Evolutionary conservation across 1,140 invertebrate species (phyloP).

Genomic region (Cyclina sinensis): DNA sequence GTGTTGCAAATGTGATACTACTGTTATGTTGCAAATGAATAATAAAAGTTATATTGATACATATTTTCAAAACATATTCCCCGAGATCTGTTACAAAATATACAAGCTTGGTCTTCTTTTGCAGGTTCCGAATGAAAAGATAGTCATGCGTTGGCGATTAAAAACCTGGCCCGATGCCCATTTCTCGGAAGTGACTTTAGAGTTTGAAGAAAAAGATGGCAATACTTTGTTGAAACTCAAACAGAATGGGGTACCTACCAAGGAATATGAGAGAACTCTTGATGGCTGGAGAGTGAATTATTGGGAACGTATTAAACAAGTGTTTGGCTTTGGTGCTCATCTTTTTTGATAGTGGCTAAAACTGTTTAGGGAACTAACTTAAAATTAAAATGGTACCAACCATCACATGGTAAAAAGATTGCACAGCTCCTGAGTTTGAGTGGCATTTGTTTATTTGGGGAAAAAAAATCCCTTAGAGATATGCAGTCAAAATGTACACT

Average conservation of each 20-base stretch:
- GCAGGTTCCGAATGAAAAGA: constrained; percentile 92
- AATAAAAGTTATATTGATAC: too few relatives aligned
- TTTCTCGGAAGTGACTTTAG: constrained; percentile 95
- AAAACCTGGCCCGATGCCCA: constrained; percentile 98
- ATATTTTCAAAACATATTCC: too few relatives aligned
- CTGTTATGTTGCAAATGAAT: too few relatives aligned
- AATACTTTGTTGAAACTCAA: constrained; percentile 93
- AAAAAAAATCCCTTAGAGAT: too few relatives aligned
- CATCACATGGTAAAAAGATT: constrained; percentile 6
- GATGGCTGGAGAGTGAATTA: constrained; percentile 97
- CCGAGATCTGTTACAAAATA: too few relatives aligned
- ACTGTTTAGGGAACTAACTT: not conserved
- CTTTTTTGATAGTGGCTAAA: constrained; percentile 87
- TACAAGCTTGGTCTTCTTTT: constrained; percentile 50
- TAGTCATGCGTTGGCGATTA: constrained; percentile 97
- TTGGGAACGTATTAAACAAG: constrained; percentile 96
- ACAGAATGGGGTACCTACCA: constrained; percentile 93
- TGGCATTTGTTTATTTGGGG: too few relatives aligned
- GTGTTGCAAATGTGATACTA: too few relatives aligned
- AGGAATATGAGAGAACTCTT: constrained; percentile 93
- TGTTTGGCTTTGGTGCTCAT: constrained; percentile 96
- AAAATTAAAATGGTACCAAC: not conserved
- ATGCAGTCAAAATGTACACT: too few relatives aligned
- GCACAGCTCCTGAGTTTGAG: not conserved
- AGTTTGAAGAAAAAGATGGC: constrained; percentile 94